Evolutionary conservation across 2,888 invertebrate species (phyloP), one percentile per base, ranked within the genome.

Genomic region (Oscheius sp.): DNA sequence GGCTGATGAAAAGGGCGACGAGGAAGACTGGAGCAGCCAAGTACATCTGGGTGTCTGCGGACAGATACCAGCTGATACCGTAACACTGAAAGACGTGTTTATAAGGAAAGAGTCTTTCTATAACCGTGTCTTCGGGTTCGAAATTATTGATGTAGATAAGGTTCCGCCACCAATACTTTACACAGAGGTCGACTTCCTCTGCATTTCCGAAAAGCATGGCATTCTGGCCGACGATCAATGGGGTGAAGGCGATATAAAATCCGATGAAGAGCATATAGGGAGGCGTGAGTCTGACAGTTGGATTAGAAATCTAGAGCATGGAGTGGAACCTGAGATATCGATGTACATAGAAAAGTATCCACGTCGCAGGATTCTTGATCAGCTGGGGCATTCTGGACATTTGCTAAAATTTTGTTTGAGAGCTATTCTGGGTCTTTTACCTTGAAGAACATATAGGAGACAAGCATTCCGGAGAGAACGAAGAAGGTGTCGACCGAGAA

Each of bases 401-500:
- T 2, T 3, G 3, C 58, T 33, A 13, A 58, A 33, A 58, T 32
- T 21, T 7, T 29, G 58, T 33, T 33, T 33, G 21, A 3, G 10
- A 53, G 53, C 32, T 32, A 21, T 7, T 32, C 58, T 58, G 29
- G 29, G 10, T 58, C 29, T 57, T n/a, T 57, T 57, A 66, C 50
- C 74, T 80, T 81, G 72, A 85, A 84, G 70, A 84, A 84, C n/a
- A 84, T 47, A 65, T 80, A 86, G 5, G 84, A 47, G 1, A 86
- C 74, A 3, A 86, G 75, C 10, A 85, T 58, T 50, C 86, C 86
- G 11, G 84, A 81, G n/a, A 83, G 65, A 21, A 83, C 75, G 59
- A 86, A 84, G 75, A 86, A 86, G 0, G 85, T 79, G 63, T 86
- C 86, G 0, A 85, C 85, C n/a, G 83, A 73, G 9, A 81, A 73